Base-by-base conservation (phyloP, 2,888 invertebrate species). In the Coenonympha arcania region DNA sequence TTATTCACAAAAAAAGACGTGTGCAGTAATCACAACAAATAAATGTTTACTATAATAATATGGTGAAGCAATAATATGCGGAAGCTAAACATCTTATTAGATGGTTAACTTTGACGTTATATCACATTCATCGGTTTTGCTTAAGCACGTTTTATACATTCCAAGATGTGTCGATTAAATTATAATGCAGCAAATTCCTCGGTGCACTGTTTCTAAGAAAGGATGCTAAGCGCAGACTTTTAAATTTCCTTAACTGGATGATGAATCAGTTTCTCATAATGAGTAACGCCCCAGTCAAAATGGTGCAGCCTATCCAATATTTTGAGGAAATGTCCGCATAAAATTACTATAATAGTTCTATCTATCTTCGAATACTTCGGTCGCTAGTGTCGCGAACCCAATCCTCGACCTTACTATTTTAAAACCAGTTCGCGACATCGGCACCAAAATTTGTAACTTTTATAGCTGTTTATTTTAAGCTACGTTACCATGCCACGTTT, bases 151-250 rank as follows among this genome's bases (percentile, higher is more conserved):
- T 19, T 43, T 20, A 19, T 6, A 30, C 30, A 30, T 30, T 30
- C 13, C 42, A 18, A 30, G 6, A 3, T 4, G 13, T 42, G 4
- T 9, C 11, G 20, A 22, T 11, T 13, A 22, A 43, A 22, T 43
- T 43, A 15, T 43, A 43, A 43, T 43, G 42, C 42, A 43, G 31
- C 31, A 13, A 43, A 43, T 43, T 43, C 22, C 31, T 43, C 15
- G 9, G 24, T 4, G 31, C 20, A 43, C 20, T 13, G 31, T 43
- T 43, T 43, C 43, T 43, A 5, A 33, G 43, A 43, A 43, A 15
- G 15, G 9, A 31, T 15, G 20, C 6, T 19, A 31, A 5, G 20
- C 13, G 22, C 31, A 15, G 15, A 15, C 20, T 22, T 16, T 43
- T 43, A 22, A 30, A 31, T 43, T 43, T 31, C 43, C 3, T 20